Evolutionary conservation across 2,888 invertebrate species (phyloP).

Genomic region (Himalopsyche tibetana): DNA sequence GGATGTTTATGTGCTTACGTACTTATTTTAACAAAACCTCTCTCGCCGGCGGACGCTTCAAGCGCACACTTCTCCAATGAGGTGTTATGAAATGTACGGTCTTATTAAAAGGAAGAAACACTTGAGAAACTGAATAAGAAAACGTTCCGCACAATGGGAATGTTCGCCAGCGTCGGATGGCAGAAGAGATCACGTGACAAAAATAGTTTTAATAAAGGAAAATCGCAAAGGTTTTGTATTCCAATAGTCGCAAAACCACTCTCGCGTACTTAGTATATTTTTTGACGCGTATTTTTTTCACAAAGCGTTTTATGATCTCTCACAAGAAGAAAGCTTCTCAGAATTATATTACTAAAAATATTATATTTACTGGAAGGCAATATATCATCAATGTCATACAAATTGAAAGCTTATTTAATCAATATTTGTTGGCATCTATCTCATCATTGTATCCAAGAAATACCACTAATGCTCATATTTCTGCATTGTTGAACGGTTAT

Average conservation of each 20-base stretch:
- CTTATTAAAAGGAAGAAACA: neutral
- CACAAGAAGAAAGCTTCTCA: neutral
- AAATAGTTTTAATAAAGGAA: constrained; percentile 30
- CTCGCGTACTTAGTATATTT: neutral
- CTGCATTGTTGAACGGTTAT: no score
- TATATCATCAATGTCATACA: no score
- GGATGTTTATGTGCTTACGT: no score
- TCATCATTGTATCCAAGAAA: no score
- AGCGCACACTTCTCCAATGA: neutral
- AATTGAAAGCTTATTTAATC: no score
- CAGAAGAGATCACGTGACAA: neutral
- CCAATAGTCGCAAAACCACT: neutral
- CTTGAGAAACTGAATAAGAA: constrained; percentile 8
- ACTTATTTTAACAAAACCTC: no score
- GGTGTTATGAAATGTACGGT: neutral
- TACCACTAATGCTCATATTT: no score
- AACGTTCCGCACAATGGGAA: neutral
- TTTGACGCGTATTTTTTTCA: neutral
- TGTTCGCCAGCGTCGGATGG: neutral
- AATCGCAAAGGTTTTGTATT: neutral
- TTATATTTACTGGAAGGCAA: neutral
- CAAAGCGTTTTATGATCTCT: neutral
- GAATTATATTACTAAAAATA: neutral
- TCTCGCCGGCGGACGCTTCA: neutral
- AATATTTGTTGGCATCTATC: no score